A percentile compares a stretch with the other conserved stretches of the same genome.
These are phyloP conservation scores for Eristalinus aeneus DNA, from an alignment of 2,888 invertebrate species.

Conservation along the genomic window DNA sequence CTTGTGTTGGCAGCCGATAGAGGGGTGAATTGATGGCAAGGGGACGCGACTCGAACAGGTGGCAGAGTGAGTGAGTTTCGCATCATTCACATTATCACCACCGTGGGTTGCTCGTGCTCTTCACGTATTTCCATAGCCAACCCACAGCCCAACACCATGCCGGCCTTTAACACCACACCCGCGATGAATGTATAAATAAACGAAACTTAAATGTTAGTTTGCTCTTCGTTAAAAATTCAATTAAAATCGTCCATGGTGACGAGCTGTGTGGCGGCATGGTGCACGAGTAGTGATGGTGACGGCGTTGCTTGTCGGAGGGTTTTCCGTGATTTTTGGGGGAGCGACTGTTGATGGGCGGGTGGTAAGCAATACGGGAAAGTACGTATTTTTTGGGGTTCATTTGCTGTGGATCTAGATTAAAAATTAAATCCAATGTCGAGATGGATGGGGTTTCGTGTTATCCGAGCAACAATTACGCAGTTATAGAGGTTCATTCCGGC, in stretches of 20 bases:
- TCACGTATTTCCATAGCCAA: background rate
- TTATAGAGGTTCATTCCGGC: background rate
- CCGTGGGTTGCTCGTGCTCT: background rate
- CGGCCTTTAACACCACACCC: background rate
- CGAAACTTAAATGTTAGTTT: conserved; percentile 68
- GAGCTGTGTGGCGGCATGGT: background rate
- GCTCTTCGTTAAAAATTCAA: conserved; percentile 74
- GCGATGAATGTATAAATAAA: conserved; percentile 45
- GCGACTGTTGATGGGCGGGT: background rate
- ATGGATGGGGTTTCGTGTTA: conserved; percentile 9
- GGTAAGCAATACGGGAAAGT: conserved; percentile 28
- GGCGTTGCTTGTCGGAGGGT: conserved; percentile 1
- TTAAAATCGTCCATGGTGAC: conserved; percentile 72
- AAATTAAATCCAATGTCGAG: conserved; percentile 31
- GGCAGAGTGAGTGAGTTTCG: conserved; percentile 8
- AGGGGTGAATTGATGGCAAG: background rate
- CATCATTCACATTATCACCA: conserved; percentile 50
- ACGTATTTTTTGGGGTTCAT: conserved; percentile 32
- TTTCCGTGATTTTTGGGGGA: background rate
- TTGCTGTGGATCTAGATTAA: conserved; percentile 41
- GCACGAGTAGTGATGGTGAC: background rate
- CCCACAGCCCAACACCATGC: background rate
- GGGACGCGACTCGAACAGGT: conserved; percentile 22
- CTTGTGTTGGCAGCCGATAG: conserved; percentile 17
- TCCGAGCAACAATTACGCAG: conserved; percentile 15